Conservation (phyloP, 2,113 vertebrate genomes). For the human region DNA sequence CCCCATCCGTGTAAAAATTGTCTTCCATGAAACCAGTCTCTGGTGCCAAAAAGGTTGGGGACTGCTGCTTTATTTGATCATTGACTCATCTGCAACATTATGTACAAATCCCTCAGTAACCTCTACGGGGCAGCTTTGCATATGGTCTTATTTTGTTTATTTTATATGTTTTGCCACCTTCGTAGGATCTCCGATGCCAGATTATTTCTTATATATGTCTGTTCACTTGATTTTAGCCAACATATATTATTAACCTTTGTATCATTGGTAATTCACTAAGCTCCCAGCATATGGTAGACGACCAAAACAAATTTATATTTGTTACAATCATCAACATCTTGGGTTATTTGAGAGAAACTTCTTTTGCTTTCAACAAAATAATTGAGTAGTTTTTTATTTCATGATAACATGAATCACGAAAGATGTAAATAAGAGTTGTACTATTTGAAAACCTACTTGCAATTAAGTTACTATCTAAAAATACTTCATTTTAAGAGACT, state of each 20-base stretch:
- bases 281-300: neutral
- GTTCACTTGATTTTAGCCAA: neutral
- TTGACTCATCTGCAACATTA: neutral
- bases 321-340: neutral
- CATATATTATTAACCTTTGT: neutral
- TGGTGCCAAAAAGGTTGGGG: no score
- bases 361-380: neutral
- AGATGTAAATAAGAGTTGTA: neutral
- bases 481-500: neutral
- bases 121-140: neutral
- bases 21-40: no score
- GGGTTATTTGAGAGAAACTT: neutral
- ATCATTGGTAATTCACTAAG: neutral
- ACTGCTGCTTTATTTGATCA: no score
- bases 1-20: no score
- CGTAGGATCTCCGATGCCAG: neutral
- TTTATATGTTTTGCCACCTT: neutral
- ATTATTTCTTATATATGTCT: neutral
- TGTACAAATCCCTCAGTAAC: neutral
- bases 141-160: neutral
- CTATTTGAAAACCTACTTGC: neutral
- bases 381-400: neutral
- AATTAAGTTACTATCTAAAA: conserved; percentile 6
- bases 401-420: neutral
- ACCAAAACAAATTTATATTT: neutral